Conservation (phyloP, 2,797 vertebrate species). For the Hypotaenidia philippensis region DNA sequence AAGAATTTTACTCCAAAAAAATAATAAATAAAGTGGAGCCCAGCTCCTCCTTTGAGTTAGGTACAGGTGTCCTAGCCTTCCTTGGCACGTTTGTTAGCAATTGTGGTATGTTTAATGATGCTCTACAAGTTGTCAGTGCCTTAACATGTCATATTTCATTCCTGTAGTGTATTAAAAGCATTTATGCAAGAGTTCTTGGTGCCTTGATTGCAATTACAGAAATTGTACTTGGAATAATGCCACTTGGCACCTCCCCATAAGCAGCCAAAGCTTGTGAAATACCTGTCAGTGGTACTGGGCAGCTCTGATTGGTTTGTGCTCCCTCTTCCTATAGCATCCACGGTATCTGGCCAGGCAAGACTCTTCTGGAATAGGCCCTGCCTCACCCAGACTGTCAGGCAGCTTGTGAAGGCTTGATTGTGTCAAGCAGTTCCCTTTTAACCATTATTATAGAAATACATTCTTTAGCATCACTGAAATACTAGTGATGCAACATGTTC, state of each 20-base stretch:
- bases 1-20: background rate
- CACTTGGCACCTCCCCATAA: background rate
- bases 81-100: constrained; percentile 4
- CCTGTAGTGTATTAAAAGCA: constrained; percentile 21
- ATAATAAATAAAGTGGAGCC: background rate
- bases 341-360: background rate
- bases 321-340: background rate
- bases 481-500: constrained; percentile 39
- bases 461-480: background rate
- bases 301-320: background rate
- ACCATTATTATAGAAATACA: constrained; percentile 17
- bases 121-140: constrained; percentile 12
- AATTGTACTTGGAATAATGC: background rate
- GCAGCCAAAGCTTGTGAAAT: background rate
- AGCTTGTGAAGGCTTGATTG: constrained; percentile 25
- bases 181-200: constrained; percentile 13
- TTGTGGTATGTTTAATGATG: constrained; percentile 26
- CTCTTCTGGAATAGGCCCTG: background rate
- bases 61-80: background rate
- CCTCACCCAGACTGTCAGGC: background rate
- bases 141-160: constrained; percentile 22
- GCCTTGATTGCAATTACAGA: constrained; percentile 58
- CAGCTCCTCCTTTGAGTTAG: background rate
- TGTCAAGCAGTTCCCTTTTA: constrained; percentile 51
- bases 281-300: background rate